Evolutionary conservation across 2,888 invertebrate species (phyloP).

Genomic region (Acleris cristana): DNA sequence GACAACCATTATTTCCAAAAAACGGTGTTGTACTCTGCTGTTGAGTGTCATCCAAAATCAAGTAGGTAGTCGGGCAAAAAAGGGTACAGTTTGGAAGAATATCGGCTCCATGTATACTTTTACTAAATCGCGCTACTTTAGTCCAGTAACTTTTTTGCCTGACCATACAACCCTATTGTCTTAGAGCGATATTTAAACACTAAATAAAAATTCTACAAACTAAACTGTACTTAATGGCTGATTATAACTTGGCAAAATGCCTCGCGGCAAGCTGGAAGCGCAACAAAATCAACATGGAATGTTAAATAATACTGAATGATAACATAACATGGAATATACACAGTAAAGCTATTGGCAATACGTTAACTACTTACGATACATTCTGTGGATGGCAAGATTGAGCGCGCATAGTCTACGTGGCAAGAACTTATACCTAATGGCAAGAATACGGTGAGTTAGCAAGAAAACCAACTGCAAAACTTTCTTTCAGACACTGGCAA

Average conservation of each 20-base stretch:
- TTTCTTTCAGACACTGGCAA: background rate
- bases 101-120: too few species aligned
- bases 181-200: too few species aligned
- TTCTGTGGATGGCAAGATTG: slow-evolving; percentile 49
- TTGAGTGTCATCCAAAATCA: too few species aligned
- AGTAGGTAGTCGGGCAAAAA: too few species aligned
- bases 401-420: slow-evolving; percentile 52
- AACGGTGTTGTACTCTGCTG: too few species aligned
- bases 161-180: too few species aligned
- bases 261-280: slow-evolving; percentile 14
- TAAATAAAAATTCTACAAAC: too few species aligned
- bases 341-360: slow-evolving; percentile 1
- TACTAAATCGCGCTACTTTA: too few species aligned
- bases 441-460: slow-evolving; percentile 42
- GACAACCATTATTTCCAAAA: too few species aligned
- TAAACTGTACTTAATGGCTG: too few species aligned
- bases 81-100: too few species aligned
- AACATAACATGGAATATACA: slow-evolving; percentile 29
- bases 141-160: too few species aligned
- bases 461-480: slow-evolving; percentile 1
- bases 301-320: slow-evolving; percentile 39
- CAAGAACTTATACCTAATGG: slow-evolving; percentile 47
- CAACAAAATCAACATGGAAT: slow-evolving; percentile 29
- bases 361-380: slow-evolving; percentile 30
- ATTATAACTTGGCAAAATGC: background rate